These are phyloP conservation scores for Bucorvus abyssinicus DNA, from an alignment of 2,797 vertebrate species.

Conservation along the genomic window DNA sequence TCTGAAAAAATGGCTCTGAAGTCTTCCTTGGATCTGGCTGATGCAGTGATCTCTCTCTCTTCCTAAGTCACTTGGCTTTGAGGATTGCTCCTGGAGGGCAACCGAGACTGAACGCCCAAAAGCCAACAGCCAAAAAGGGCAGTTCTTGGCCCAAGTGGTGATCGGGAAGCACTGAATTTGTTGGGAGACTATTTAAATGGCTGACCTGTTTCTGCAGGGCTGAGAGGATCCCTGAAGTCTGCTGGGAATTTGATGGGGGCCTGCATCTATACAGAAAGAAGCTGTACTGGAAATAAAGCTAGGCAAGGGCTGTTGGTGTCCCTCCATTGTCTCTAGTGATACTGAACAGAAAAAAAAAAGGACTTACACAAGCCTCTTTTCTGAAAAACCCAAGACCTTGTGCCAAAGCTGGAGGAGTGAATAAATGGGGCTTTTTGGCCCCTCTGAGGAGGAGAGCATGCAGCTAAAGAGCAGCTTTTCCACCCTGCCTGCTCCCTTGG, in stretches of 20 bases:
- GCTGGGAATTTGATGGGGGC: not conserved
- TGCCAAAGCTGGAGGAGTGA: not conserved
- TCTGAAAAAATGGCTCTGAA: not conserved
- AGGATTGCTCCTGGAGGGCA: not conserved
- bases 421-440: not conserved
- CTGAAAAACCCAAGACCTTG: not conserved
- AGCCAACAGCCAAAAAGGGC: not conserved
- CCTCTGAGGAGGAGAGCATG: not conserved
- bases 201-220: not conserved
- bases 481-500: slow-evolving; percentile 8
- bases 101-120: not conserved
- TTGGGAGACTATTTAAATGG: not conserved
- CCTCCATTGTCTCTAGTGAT: not conserved
- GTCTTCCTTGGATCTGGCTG: not conserved
- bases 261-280: not conserved
- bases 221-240: not conserved
- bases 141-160: not conserved
- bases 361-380: not conserved
- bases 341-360: not conserved
- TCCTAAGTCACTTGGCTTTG: not conserved
- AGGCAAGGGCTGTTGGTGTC: not conserved
- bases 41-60: not conserved
- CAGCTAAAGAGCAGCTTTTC: not conserved
- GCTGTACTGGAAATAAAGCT: not conserved
- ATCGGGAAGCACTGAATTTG: not conserved